These are phyloP conservation scores for Macrosoma leucophasiata DNA, from an alignment of 2,888 invertebrate species.

Conservation along the genomic window DNA sequence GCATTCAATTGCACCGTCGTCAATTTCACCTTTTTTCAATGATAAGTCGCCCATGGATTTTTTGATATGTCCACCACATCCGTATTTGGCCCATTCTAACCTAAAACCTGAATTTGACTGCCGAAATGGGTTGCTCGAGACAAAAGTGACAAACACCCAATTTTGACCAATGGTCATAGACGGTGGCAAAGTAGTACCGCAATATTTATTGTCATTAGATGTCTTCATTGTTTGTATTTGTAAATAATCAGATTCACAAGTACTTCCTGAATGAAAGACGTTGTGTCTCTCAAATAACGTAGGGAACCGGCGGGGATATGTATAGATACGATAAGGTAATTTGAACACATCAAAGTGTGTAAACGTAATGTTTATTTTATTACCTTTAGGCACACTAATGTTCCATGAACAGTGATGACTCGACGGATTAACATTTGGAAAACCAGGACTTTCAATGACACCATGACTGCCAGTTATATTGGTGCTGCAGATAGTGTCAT, in stretches of 20 bases:
- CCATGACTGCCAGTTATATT: slow-evolving; percentile 80
- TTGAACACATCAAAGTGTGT: slow-evolving; percentile 79
- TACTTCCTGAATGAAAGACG: not conserved
- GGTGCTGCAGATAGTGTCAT: slow-evolving; percentile 81
- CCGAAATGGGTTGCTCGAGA: no score
- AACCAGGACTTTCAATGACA: slow-evolving; percentile 91
- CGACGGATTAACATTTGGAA: slow-evolving; percentile 79
- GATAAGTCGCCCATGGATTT: slow-evolving; percentile 72
- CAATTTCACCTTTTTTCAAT: slow-evolving; percentile 78
- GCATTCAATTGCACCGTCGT: slow-evolving; percentile 77
- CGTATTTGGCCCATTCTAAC: slow-evolving; percentile 85
- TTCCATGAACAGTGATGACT: slow-evolving; percentile 84
- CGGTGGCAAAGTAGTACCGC: slow-evolving; percentile 66
- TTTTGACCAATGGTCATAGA: no score
- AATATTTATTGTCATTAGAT: slow-evolving; percentile 52
- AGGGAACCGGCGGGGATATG: no score
- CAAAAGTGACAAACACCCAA: no score
- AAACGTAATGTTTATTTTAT: slow-evolving; percentile 86
- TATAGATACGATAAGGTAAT: no score
- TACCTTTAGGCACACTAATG: slow-evolving; percentile 84
- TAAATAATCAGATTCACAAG: slow-evolving; percentile 78
- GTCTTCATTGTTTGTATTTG: slow-evolving; percentile 61
- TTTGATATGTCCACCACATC: slow-evolving; percentile 83
- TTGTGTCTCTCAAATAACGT: no score
- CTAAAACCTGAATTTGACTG: slow-evolving; percentile 84